Percentiles rank a stretch among this genome's conserved stretches.
phyloP scores from a whole-genome alignment of 2,797 vertebrate genomes.

The Myotis planiceps region DNA sequence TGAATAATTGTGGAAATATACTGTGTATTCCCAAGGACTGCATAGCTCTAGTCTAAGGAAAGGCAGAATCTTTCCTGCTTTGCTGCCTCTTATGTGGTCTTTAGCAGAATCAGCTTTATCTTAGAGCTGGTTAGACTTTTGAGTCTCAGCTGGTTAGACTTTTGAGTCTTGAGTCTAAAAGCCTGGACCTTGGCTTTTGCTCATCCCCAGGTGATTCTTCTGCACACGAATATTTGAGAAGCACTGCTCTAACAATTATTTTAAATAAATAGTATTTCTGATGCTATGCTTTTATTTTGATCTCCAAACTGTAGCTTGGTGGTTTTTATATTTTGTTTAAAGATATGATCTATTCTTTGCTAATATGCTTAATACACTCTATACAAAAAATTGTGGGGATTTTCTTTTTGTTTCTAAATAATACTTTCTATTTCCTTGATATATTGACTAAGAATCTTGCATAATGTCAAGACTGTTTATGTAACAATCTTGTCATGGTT shows the following conservation, averaged over 20 bases:
- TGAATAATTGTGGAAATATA: background rate
- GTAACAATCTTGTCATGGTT: background rate
- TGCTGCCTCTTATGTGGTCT: background rate
- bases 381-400: background rate
- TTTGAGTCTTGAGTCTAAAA: too few relatives aligned
- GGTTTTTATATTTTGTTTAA: conserved; percentile 46
- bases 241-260: background rate
- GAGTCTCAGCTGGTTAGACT: background rate
- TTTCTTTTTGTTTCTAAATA: background rate
- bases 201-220: background rate
- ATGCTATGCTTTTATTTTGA: conserved; percentile 30
- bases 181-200: background rate
- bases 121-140: background rate
- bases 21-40: background rate
- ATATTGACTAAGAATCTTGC: background rate
- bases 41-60: background rate
- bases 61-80: background rate
- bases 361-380: background rate
- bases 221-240: conserved; percentile 58
- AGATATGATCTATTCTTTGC: background rate
- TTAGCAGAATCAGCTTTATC: background rate
- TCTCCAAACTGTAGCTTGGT: background rate
- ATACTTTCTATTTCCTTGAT: conserved; percentile 2
- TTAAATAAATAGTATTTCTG: conserved; percentile 25
- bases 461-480: background rate